Conservation (phyloP, 2,888 invertebrate species). For the Odiellus spinosus region DNA sequence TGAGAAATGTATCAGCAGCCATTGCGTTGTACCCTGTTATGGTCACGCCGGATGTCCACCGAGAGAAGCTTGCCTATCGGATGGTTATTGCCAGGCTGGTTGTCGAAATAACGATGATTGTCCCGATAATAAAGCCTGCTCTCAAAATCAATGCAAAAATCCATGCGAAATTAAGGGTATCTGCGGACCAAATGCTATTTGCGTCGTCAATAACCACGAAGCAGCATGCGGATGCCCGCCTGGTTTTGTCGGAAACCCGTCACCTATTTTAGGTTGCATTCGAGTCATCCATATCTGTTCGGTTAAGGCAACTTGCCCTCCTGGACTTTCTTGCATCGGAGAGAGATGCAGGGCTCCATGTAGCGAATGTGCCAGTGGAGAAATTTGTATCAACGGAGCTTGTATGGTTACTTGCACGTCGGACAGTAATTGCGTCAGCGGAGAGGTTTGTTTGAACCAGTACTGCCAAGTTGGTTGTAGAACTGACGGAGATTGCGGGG, state of each 20-base stretch:
- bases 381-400: conserved; percentile 20
- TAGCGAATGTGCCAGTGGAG: conserved; percentile 21
- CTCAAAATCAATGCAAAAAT: conserved; percentile 66
- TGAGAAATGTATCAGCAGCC: conserved; percentile 58
- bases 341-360: conserved; percentile 29
- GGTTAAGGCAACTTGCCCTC: conserved; percentile 47
- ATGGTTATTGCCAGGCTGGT: conserved; percentile 61
- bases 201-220: conserved; percentile 33
- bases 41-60: conserved; percentile 63
- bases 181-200: conserved; percentile 69
- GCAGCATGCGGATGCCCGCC: conserved; percentile 25
- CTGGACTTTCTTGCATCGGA: conserved; percentile 52
- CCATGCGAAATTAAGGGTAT: conserved; percentile 58
- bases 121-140: conserved; percentile 54
- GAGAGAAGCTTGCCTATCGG: conserved; percentile 57
- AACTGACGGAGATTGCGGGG: conserved; percentile 58
- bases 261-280: conserved; percentile 20
- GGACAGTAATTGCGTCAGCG: conserved; percentile 74
- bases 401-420: conserved; percentile 56
- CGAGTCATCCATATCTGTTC: conserved; percentile 16
- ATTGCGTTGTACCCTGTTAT: conserved; percentile 61
- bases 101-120: conserved; percentile 73
- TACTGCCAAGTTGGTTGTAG: conserved; percentile 62
- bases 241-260: conserved; percentile 25
- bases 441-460: conserved; percentile 59